These are phyloP conservation scores for Drosophila murphyi DNA, from an alignment of 1,140 invertebrate genomes.

Conservation along the genomic window DNA sequence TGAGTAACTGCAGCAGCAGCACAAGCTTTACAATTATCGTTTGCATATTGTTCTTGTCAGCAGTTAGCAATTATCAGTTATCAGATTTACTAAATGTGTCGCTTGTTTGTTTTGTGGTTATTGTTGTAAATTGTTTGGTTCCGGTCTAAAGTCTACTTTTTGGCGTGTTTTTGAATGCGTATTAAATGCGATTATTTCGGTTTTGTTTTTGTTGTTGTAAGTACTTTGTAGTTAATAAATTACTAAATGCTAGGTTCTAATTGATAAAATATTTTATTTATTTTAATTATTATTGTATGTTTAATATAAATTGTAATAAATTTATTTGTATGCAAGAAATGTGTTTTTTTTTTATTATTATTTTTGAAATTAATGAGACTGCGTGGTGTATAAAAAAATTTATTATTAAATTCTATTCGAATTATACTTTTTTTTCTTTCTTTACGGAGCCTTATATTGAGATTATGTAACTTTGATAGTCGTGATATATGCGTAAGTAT, in stretches of 20 bases:
- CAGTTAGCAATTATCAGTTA: neutral
- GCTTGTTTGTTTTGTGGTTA: conserved; percentile 9
- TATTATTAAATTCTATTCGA: conserved; percentile 13
- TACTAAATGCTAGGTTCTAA: conserved; percentile 65
- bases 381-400: conserved; percentile 56
- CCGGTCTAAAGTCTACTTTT: conserved; percentile 72
- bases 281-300: neutral
- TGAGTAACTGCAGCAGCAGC: conserved; percentile 46
- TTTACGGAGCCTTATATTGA: conserved; percentile 10
- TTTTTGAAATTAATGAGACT: conserved; percentile 33
- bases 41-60: conserved; percentile 23
- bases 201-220: conserved; percentile 48
- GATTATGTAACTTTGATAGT: conserved; percentile 41
- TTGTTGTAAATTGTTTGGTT: conserved; percentile 53
- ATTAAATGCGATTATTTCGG: neutral
- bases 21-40: conserved; percentile 27
- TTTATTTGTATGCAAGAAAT: conserved; percentile 40
- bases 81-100: conserved; percentile 34
- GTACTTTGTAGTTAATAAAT: conserved; percentile 76
- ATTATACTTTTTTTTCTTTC: conserved; percentile 5
- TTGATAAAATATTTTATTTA: conserved; percentile 53
- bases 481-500: conserved; percentile 17
- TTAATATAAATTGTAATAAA: conserved; percentile 17
- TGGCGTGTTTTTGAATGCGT: conserved; percentile 56
- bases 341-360: conserved; percentile 38